phyloP scores from a whole-genome alignment of 1,140 invertebrate species.

The Dryas iulia region DNA sequence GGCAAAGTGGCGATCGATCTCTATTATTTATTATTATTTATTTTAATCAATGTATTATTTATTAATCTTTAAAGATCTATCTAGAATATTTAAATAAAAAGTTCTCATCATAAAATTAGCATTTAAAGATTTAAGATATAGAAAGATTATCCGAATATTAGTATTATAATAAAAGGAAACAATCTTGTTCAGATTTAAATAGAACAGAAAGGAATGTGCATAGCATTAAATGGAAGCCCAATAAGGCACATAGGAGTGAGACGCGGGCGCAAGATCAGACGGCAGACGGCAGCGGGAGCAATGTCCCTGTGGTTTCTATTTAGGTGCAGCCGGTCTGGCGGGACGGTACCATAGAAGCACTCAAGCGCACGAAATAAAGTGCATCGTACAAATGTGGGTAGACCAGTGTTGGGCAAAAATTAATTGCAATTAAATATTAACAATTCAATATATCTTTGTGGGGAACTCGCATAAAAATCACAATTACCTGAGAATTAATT shows the following conservation, averaged over 20 bases:
- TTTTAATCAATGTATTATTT: neutral
- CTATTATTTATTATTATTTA: neutral
- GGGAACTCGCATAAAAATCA: too few relatives aligned
- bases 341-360: slow-evolving; percentile 64
- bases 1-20: too few relatives aligned
- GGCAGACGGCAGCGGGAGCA: slow-evolving; percentile 66
- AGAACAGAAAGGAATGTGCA: slow-evolving; percentile 30
- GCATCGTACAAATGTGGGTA: slow-evolving; percentile 28
- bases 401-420: slow-evolving; percentile 1
- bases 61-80: neutral
- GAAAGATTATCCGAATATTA: too few relatives aligned
- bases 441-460: too few relatives aligned
- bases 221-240: slow-evolving; percentile 40
- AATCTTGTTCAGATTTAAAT: slow-evolving; percentile 27
- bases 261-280: slow-evolving; percentile 58
- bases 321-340: slow-evolving; percentile 74
- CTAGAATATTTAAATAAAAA: neutral
- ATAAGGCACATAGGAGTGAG: slow-evolving; percentile 59
- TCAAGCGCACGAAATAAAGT: slow-evolving; percentile 60
- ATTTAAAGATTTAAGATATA: neutral
- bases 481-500: too few relatives aligned
- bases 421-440: too few relatives aligned
- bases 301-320: slow-evolving; percentile 79
- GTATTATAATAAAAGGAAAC: neutral
- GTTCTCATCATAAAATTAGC: neutral